Evolutionary conservation across 2,888 invertebrate genomes (phyloP).

Genomic region (Polymixis flavicincta): DNA sequence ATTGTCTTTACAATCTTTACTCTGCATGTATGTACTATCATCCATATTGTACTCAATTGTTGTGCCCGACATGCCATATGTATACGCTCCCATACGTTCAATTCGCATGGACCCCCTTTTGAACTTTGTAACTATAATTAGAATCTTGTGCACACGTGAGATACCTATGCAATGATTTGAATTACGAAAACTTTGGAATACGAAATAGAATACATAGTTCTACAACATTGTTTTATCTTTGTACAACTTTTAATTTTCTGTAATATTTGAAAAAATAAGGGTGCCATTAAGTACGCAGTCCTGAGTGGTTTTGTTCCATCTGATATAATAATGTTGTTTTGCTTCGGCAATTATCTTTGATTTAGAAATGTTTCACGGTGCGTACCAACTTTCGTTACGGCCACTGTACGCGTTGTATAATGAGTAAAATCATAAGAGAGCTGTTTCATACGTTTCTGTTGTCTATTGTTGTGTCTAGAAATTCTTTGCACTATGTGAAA

Average conservation of each 20-base stretch:
- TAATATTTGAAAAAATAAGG: slow-evolving; percentile 19
- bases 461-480: slow-evolving; percentile 61
- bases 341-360: slow-evolving; percentile 49
- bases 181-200: not conserved
- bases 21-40: not conserved
- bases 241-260: not conserved
- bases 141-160: too few species aligned
- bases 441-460: slow-evolving; percentile 47
- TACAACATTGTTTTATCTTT: not conserved
- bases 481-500: slow-evolving; percentile 48
- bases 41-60: too few species aligned
- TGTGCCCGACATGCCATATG: too few species aligned
- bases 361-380: slow-evolving; percentile 49
- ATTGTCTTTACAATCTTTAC: slow-evolving; percentile 2
- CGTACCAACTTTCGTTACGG: slow-evolving; percentile 56
- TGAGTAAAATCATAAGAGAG: slow-evolving; percentile 52
- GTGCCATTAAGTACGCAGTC: not conserved
- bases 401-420: slow-evolving; percentile 45
- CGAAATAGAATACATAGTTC: slow-evolving; percentile 5
- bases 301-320: slow-evolving; percentile 22
- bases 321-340: slow-evolving; percentile 27
- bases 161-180: too few species aligned
- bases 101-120: too few species aligned
- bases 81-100: too few species aligned
- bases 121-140: too few species aligned